A percentile compares a stretch with the other conserved stretches of the same genome.
These are phyloP conservation scores for Macroramphosus scolopax DNA, from an alignment of 2,797 vertebrate species.

Conservation along the genomic window DNA sequence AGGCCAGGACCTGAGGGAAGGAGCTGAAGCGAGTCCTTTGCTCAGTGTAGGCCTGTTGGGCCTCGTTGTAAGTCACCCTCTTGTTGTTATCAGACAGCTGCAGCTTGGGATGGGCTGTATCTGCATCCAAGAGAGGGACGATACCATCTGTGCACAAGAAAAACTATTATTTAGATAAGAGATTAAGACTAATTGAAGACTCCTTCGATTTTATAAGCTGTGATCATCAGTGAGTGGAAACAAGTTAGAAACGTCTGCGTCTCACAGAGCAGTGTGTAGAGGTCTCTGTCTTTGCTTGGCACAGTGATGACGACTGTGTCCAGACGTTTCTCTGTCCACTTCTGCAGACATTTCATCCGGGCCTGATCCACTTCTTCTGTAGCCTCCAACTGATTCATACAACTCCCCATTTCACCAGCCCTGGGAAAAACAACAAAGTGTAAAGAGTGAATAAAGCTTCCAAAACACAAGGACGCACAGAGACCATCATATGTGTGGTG, in stretches of 20 bases:
- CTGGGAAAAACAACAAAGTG: constrained; percentile 34
- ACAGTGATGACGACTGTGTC: constrained; percentile 58
- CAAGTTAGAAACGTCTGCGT: no score
- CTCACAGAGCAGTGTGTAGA: constrained; percentile 77
- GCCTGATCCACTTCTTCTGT: constrained; percentile 65
- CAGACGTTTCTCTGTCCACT: constrained; percentile 74
- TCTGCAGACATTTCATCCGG: constrained; percentile 67
- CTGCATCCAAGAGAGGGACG: constrained; percentile 68
- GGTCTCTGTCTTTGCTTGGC: constrained; percentile 67
- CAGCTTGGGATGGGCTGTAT: constrained; percentile 80
- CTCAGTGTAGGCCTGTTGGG: constrained; percentile 68
- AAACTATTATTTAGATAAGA: no score
- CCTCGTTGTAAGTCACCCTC: constrained; percentile 68
- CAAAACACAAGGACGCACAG: no score
- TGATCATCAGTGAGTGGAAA: neutral
- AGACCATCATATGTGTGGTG: no score
- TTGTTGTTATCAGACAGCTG: constrained; percentile 71
- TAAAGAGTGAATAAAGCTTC: neutral
- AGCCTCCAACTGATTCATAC: constrained; percentile 47
- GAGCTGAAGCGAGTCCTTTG: constrained; percentile 72
- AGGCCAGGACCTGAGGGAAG: constrained; percentile 79
- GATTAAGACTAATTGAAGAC: constrained; percentile 6
- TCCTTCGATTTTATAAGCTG: constrained; percentile 11
- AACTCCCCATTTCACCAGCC: constrained; percentile 30
- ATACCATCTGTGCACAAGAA: constrained; percentile 71